Conservation (phyloP, 2,888 invertebrate genomes). For the Parthenolecanium corni region DNA sequence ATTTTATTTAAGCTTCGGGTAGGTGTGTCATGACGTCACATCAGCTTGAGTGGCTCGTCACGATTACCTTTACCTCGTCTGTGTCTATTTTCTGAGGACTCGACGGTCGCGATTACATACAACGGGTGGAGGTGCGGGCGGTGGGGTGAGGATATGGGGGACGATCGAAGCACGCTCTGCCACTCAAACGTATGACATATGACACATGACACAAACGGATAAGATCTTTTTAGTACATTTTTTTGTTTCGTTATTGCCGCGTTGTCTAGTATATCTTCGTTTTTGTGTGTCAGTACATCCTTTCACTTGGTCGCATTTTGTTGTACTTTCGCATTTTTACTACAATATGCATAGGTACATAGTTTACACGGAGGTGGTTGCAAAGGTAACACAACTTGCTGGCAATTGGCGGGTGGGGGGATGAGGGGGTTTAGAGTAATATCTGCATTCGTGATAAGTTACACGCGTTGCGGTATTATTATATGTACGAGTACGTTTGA, state of each 20-base stretch:
- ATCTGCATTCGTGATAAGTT: too few species aligned
- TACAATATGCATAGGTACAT: too few species aligned
- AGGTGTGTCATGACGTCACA: constrained; percentile 29
- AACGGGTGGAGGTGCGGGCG: background rate
- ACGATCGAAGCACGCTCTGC: constrained; percentile 28
- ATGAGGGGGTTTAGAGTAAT: too few species aligned
- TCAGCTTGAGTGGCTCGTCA: constrained; percentile 27
- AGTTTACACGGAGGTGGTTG: too few species aligned
- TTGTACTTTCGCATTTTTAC: too few species aligned
- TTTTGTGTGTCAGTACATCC: too few species aligned
- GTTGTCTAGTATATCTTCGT: background rate
- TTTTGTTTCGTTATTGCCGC: background rate
- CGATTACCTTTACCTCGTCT: too few species aligned
- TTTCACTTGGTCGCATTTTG: too few species aligned
- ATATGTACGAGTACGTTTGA: too few species aligned
- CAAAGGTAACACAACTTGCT: too few species aligned
- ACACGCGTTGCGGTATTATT: too few species aligned
- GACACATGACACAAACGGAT: constrained; percentile 28
- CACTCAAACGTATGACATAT: constrained; percentile 28
- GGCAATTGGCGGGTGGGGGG: too few species aligned
- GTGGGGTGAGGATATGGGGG: constrained; percentile 9
- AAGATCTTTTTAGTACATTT: constrained; percentile 23
- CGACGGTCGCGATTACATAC: background rate
- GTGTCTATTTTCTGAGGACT: constrained; percentile 20
- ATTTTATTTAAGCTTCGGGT: constrained; percentile 25